A percentile compares a stretch with the other conserved stretches of the same genome.
Evolutionary conservation across 2,113 vertebrate genomes (phyloP).

Genomic region (Xiphophorus hellerii): DNA sequence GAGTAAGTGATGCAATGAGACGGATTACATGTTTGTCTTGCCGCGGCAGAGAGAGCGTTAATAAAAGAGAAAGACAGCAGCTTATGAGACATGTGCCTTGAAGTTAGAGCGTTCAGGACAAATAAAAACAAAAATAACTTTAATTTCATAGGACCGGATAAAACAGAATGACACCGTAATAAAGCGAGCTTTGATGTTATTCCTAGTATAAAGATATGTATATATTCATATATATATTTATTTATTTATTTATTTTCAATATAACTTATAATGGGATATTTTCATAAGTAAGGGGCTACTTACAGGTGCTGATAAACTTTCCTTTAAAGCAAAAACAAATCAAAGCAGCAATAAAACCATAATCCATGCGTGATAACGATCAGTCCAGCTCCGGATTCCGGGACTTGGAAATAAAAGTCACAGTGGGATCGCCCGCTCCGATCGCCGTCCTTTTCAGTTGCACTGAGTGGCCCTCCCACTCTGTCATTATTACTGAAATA

Average conservation of each 20-base stretch:
- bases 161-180: not conserved
- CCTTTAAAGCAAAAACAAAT: constrained; percentile 54
- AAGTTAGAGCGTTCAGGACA: constrained; percentile 14
- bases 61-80: constrained; percentile 42
- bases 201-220: not conserved
- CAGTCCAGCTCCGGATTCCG: constrained; percentile 73
- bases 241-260: not conserved
- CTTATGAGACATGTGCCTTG: not conserved
- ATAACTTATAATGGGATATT: not conserved
- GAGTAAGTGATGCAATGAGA: constrained; percentile 23
- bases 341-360: constrained; percentile 53
- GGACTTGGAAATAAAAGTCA: constrained; percentile 83
- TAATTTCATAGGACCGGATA: not conserved
- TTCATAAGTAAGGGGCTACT: constrained; percentile 62
- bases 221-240: not conserved
- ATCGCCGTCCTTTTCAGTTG: constrained; percentile 97
- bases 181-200: not conserved
- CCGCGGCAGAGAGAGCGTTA: constrained; percentile 31
- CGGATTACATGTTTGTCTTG: constrained; percentile 28
- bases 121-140: not conserved
- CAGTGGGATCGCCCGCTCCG: constrained; percentile 79
- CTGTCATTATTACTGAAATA: constrained; percentile 82
- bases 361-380: constrained; percentile 75
- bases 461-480: constrained; percentile 96
- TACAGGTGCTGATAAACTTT: constrained; percentile 78